Conservation (phyloP, 2,888 invertebrate species). For the Teleiodes luculella region DNA sequence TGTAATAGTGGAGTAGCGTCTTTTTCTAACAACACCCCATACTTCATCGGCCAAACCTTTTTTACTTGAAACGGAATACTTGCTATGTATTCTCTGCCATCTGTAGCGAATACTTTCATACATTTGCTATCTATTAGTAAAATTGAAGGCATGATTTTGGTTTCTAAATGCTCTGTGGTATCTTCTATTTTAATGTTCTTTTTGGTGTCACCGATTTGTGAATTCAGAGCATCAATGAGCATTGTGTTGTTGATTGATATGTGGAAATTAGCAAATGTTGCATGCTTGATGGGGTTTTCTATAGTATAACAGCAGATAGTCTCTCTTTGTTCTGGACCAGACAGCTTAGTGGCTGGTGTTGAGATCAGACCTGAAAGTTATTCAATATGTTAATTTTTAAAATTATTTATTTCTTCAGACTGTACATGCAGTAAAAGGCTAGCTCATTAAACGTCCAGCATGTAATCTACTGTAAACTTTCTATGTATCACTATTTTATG, state of each 20-base stretch:
- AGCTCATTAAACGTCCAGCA: too few species aligned
- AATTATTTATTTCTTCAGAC: too few species aligned
- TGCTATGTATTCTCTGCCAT: conserved; percentile 90
- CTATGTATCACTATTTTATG: too few species aligned
- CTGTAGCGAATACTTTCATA: conserved; percentile 86
- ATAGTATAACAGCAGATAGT: conserved; percentile 87
- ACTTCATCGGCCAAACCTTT: conserved; percentile 90
- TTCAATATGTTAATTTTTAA: too few species aligned
- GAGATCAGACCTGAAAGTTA: conserved; percentile 65
- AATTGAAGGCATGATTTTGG: conserved; percentile 81
- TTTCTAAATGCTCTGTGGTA: conserved; percentile 70
- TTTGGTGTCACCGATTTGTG: conserved; percentile 69
- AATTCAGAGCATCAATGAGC: conserved; percentile 71
- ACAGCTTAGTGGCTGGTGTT: conserved; percentile 67
- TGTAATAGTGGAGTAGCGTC: conserved; percentile 63
- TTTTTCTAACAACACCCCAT: conserved; percentile 91
- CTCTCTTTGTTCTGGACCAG: conserved; percentile 73
- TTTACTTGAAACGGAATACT: conserved; percentile 89
- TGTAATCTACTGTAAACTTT: too few species aligned
- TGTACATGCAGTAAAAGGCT: too few species aligned
- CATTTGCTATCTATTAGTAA: conserved; percentile 87
- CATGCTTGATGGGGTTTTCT: conserved; percentile 89
- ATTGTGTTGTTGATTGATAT: conserved; percentile 75
- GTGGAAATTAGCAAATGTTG: conserved; percentile 83
- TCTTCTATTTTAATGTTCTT: conserved; percentile 71